These are phyloP conservation scores for Cordilura impudica DNA, from an alignment of 2,888 invertebrate genomes.

Conservation along the genomic window DNA sequence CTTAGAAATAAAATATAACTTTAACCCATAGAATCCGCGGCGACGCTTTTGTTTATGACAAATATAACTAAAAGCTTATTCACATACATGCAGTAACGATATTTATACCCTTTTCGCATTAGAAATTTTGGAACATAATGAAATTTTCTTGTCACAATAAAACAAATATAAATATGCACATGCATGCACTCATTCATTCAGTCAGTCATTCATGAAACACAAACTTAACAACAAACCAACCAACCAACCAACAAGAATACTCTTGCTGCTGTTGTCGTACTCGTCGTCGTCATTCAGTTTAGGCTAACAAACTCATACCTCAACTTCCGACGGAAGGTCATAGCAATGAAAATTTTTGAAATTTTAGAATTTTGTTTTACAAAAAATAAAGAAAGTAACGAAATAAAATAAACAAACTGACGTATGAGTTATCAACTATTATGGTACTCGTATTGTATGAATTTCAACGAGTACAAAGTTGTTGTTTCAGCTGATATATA, in stretches of 20 bases:
- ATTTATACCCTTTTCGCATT: constrained; percentile 15
- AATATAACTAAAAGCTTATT: constrained; percentile 29
- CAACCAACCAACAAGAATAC: background rate
- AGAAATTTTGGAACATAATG: constrained; percentile 56
- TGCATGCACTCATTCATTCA: constrained; percentile 36
- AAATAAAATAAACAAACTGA: background rate
- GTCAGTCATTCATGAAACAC: constrained; percentile 29
- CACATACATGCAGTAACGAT: background rate
- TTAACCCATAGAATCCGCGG: no score
- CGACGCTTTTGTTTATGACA: background rate
- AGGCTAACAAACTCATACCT: constrained; percentile 47
- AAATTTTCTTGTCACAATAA: constrained; percentile 63
- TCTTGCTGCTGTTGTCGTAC: background rate
- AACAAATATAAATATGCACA: constrained; percentile 53
- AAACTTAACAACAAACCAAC: background rate
- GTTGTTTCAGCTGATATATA: background rate
- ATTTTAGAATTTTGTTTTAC: constrained; percentile 4
- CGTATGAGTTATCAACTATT: background rate
- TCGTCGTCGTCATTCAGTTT: constrained; percentile 12
- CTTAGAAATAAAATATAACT: no score
- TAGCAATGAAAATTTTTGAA: constrained; percentile 26
- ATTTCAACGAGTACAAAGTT: background rate
- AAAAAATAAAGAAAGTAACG: constrained; percentile 10
- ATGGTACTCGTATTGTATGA: background rate
- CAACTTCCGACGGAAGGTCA: constrained; percentile 59